These are phyloP conservation scores for Paedocypris micromegethes DNA, from an alignment of 2,797 vertebrate species.

Conservation along the genomic window DNA sequence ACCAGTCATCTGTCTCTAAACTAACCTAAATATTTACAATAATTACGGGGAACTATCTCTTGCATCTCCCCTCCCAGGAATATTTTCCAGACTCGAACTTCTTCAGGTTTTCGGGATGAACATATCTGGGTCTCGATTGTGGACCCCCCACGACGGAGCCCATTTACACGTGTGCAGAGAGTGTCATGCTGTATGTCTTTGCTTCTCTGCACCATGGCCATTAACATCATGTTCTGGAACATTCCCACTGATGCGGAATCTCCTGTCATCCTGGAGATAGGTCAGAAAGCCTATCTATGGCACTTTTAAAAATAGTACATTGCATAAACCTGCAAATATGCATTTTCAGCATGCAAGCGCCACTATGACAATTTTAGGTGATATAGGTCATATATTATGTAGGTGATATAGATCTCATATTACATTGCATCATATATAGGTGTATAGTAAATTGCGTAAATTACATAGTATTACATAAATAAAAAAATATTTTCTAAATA, in stretches of 20 bases:
- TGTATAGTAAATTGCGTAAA: no score
- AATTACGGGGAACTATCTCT: background rate
- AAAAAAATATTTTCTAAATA: no score
- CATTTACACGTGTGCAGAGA: slow-evolving; percentile 76
- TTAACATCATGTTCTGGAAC: slow-evolving; percentile 83
- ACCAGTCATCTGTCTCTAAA: background rate
- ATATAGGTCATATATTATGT: no score
- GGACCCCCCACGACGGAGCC: slow-evolving; percentile 72
- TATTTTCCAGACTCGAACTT: slow-evolving; percentile 74
- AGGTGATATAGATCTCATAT: no score
- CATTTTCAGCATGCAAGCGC: background rate
- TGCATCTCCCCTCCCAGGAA: slow-evolving; percentile 56
- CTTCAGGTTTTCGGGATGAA: slow-evolving; percentile 73
- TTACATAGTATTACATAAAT: no score
- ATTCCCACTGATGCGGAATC: slow-evolving; percentile 58
- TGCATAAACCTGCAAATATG: background rate
- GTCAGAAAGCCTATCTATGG: slow-evolving; percentile 49
- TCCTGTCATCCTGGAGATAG: slow-evolving; percentile 63
- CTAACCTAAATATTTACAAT: background rate
- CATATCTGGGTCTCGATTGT: slow-evolving; percentile 80
- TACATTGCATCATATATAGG: no score
- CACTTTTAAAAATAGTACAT: background rate
- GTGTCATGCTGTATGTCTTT: slow-evolving; percentile 80
- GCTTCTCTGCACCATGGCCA: slow-evolving; percentile 80
- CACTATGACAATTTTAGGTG: no score